Evolutionary conservation across 2,888 invertebrate genomes (phyloP).

Genomic region (Crepidodera aurea): DNA sequence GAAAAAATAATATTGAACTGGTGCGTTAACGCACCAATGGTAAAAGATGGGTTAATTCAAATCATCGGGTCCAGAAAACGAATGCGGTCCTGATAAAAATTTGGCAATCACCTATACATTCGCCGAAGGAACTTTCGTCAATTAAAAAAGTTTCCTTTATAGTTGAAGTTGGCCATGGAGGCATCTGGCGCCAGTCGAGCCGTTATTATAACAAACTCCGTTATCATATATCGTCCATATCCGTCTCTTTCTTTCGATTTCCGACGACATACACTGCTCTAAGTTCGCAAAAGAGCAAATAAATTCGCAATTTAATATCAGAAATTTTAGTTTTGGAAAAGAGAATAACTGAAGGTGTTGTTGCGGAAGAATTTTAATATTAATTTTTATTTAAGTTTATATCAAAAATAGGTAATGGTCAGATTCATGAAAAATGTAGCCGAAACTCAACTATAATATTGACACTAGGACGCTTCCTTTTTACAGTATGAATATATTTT

Average conservation of each 20-base stretch:
- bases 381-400: too few relatives aligned
- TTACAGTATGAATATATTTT: too few relatives aligned
- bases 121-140: conserved; percentile 32
- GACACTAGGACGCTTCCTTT: too few relatives aligned
- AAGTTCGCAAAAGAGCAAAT: conserved; percentile 8
- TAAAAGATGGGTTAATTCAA: too few relatives aligned
- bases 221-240: conserved; percentile 35
- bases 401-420: too few relatives aligned
- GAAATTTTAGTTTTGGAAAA: not conserved
- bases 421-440: too few relatives aligned
- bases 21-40: too few relatives aligned
- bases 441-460: too few relatives aligned
- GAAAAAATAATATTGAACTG: too few relatives aligned
- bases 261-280: not conserved
- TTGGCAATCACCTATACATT: conserved; percentile 24
- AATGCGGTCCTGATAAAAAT: conserved; percentile 10
- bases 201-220: conserved; percentile 38
- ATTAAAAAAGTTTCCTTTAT: conserved; percentile 43
- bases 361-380: too few relatives aligned
- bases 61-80: too few relatives aligned
- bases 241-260: conserved; percentile 23
- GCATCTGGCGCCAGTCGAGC: conserved; percentile 41
- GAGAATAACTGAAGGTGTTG: too few relatives aligned
- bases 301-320: not conserved
- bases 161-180: conserved; percentile 35